A percentile compares a stretch with the other conserved stretches of the same genome.
Evolutionary conservation across 2,888 invertebrate species (phyloP).

Genomic region (Diaprepes abbreviatus): DNA sequence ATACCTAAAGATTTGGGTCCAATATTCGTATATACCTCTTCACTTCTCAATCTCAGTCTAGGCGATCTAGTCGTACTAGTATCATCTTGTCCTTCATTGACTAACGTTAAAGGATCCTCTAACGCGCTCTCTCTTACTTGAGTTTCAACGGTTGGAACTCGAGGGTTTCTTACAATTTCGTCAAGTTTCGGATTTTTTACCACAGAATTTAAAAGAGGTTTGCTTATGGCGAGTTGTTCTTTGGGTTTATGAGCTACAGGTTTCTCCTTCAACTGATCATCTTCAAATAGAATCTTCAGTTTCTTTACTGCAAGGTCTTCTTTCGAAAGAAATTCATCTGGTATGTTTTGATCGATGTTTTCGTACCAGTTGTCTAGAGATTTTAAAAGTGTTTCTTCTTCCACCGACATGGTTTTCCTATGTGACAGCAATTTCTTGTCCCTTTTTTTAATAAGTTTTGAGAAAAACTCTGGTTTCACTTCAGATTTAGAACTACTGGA

Average conservation of each 20-base stretch:
- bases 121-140: slow-evolving; percentile 46
- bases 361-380: slow-evolving; percentile 59
- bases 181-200: slow-evolving; percentile 61
- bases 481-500: slow-evolving; percentile 47
- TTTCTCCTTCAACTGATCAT: slow-evolving; percentile 55
- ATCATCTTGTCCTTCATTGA: slow-evolving; percentile 17
- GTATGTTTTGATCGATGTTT: slow-evolving; percentile 60
- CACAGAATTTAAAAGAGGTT: slow-evolving; percentile 63
- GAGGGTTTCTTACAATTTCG: slow-evolving; percentile 58
- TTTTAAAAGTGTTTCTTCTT: slow-evolving; percentile 59
- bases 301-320: slow-evolving; percentile 61
- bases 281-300: slow-evolving; percentile 61
- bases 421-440: slow-evolving; percentile 48
- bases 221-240: slow-evolving; percentile 63
- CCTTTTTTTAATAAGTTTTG: slow-evolving; percentile 50
- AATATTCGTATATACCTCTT: slow-evolving; percentile 19
- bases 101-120: slow-evolving; percentile 30
- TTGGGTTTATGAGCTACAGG: slow-evolving; percentile 61
- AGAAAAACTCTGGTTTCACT: slow-evolving; percentile 40
- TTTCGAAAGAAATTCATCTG: slow-evolving; percentile 59
- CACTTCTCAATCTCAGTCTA: background rate
- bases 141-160: slow-evolving; percentile 57
- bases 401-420: slow-evolving; percentile 54
- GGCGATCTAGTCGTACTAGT: background rate
- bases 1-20: slow-evolving; percentile 18